Conservation (phyloP, 1,140 invertebrate species). For the Ganaspis sp. region DNA sequence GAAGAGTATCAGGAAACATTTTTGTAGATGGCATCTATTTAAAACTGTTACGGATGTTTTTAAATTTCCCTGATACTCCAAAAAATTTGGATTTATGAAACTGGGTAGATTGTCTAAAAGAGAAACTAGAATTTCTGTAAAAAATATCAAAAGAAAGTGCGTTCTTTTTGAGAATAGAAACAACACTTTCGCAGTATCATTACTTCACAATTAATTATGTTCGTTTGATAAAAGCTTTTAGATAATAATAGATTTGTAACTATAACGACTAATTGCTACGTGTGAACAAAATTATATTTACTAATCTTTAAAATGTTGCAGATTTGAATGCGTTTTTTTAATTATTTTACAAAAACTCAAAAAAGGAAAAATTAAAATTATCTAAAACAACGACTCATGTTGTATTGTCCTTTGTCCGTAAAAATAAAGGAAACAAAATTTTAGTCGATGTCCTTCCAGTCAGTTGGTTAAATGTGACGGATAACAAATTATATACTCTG, state of each 20-base stretch:
- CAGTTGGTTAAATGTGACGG: background rate
- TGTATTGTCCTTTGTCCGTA: background rate
- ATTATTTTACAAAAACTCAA: background rate
- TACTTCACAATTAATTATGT: background rate
- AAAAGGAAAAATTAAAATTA: background rate
- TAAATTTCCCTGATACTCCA: constrained; percentile 11
- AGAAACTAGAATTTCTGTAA: background rate
- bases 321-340: background rate
- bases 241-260: background rate
- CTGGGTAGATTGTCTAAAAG: constrained; percentile 7
- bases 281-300: no score
- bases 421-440: background rate
- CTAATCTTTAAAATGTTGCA: background rate
- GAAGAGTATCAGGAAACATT: background rate
- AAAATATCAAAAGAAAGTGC: constrained; percentile 8
- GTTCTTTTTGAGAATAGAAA: constrained; percentile 12
- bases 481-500: background rate
- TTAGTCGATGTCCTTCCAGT: background rate
- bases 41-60: background rate
- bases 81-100: constrained; percentile 13
- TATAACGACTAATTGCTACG: no score
- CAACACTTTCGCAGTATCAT: constrained; percentile 26
- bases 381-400: background rate
- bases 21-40: background rate
- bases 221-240: background rate